Evolutionary conservation across 2,797 vertebrate genomes (phyloP), one percentile per base, ranked within the genome.

Genomic region (Catharus ustulatus): DNA sequence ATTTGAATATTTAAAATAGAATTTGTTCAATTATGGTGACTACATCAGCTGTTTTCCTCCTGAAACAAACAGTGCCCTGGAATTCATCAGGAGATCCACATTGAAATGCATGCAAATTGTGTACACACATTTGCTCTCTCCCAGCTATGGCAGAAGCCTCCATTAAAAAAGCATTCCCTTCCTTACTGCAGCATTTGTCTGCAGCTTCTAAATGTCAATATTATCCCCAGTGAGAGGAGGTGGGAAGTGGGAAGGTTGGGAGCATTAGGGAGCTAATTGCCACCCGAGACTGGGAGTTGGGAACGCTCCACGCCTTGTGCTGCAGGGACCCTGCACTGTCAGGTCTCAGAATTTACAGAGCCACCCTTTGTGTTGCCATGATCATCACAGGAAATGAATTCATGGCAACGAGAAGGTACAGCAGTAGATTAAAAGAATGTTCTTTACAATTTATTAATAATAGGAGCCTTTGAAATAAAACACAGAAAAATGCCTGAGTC

Each of bases 191-290:
- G 88, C 81, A 80, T 96, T 89, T 95, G 82, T 87, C 95, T 93
- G 90, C 95, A 79, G 87, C 96, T 96, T 96, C 95, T 94, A 96
- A 98, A 98, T 98, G 98, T 97, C 97, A 98, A 22, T 90, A 93
- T 88, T 90, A 94, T 89, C 94, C 95, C 91, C 82, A 91, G 91
- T 58, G 95, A 94, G 83, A 83, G 78, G 83, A 80, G 95, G 94
- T 90, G 92, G 96, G 84, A 96, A 93, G 95, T 87, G 89, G 96
- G 93, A 96, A 97, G 96, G 96, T 95, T 91, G 93, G 91, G 81
- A 74, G 21, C 91, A 95, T 92, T 78, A 48, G 82, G 79, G 84
- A 95, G 95, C 89, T 97, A 96, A 97, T 91, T 97, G 95, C 92
- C 89, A 52, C 66, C 45, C 9, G 3, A 86, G 93, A 94, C 95